phyloP scores from a whole-genome alignment of 1,140 invertebrate species.

The Drosophila repletoides region DNA sequence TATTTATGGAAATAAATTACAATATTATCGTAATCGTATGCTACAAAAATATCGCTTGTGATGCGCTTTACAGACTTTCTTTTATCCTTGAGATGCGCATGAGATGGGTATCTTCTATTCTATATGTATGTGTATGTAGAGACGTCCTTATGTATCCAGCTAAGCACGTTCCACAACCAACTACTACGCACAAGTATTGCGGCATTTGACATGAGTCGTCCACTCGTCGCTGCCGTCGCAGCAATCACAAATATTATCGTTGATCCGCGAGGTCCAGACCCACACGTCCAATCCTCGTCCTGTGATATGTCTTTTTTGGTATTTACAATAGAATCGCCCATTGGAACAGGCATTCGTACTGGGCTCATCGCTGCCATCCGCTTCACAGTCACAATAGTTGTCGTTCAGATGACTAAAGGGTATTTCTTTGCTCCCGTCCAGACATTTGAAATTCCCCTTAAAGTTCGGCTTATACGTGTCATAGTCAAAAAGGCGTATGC shows the following conservation, averaged over 20 bases:
- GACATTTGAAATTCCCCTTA: slow-evolving; percentile 70
- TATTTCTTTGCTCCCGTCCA: slow-evolving; percentile 72
- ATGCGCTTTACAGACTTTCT: slow-evolving; percentile 54
- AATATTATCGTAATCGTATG: slow-evolving; percentile 53
- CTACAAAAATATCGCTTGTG: slow-evolving; percentile 60
- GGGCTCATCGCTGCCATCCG: slow-evolving; percentile 94
- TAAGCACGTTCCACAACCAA: slow-evolving; percentile 33
- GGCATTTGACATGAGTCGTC: slow-evolving; percentile 55
- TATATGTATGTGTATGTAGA: too few relatives aligned
- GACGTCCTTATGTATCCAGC: background rate
- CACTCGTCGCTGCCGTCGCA: slow-evolving; percentile 92
- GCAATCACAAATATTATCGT: slow-evolving; percentile 97
- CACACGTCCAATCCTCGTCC: slow-evolving; percentile 72
- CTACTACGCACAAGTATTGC: slow-evolving; percentile 69
- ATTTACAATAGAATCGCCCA: slow-evolving; percentile 88
- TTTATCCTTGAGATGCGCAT: slow-evolving; percentile 45
- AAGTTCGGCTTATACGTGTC: slow-evolving; percentile 78
- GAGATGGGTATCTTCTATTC: slow-evolving; percentile 31
- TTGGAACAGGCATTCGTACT: slow-evolving; percentile 93
- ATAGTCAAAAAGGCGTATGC: slow-evolving; percentile 78
- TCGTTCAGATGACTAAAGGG: slow-evolving; percentile 90
- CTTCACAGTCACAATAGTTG: slow-evolving; percentile 95
- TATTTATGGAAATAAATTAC: slow-evolving; percentile 66
- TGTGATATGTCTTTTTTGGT: slow-evolving; percentile 83
- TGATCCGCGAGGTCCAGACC: slow-evolving; percentile 87